phyloP scores from a whole-genome alignment of 2,113 vertebrate species.

The Equus przewalskii region DNA sequence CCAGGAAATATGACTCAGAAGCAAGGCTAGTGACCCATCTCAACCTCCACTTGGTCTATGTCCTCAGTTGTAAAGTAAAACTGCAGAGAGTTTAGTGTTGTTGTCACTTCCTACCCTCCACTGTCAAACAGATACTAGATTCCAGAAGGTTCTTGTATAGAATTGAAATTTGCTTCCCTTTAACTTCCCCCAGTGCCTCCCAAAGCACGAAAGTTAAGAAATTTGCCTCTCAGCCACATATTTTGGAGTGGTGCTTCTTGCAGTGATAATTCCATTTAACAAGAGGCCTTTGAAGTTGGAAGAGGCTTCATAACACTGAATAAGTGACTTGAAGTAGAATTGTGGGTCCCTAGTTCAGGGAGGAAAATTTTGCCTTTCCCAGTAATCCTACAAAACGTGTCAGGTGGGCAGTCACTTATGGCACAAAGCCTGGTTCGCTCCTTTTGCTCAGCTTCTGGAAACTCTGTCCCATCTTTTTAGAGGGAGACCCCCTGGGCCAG shows the following conservation, averaged over 20 bases:
- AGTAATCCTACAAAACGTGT: not conserved
- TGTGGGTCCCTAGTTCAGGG: not conserved
- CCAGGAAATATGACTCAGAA: not conserved
- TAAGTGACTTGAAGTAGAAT: not conserved
- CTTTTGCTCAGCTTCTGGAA: slow-evolving; percentile 32
- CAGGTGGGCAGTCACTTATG: not conserved
- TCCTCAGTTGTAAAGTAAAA: not conserved
- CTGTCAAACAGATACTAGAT: not conserved
- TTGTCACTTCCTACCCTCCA: not conserved
- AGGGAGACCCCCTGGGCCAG: slow-evolving; percentile 94
- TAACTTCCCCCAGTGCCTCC: not conserved
- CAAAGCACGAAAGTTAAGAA: not conserved
- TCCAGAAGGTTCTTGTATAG: not conserved
- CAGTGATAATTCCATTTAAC: not conserved
- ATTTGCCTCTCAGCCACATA: not conserved
- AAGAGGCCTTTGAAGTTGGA: not conserved
- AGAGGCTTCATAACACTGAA: not conserved
- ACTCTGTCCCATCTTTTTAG: slow-evolving; percentile 82
- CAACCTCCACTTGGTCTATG: not conserved
- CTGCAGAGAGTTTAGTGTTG: not conserved
- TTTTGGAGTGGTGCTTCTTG: not conserved
- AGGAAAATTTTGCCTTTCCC: not conserved
- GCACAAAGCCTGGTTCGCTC: not conserved
- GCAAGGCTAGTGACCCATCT: not conserved
- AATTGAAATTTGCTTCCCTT: not conserved